Evolutionary conservation across 2,888 invertebrate genomes (phyloP).

Genomic region (Rapana venosa): DNA sequence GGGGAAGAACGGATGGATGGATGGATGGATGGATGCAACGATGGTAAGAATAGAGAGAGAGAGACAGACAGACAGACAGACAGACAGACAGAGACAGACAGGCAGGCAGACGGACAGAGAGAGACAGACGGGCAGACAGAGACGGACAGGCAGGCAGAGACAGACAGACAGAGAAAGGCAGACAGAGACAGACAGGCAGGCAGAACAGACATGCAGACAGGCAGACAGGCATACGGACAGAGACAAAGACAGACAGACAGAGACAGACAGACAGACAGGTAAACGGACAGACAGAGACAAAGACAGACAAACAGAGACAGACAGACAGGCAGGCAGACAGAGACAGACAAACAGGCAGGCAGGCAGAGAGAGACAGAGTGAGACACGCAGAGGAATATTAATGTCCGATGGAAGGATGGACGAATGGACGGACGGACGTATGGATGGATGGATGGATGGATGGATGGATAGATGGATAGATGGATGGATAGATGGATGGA

Average conservation of each 20-base stretch:
- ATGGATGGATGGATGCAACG: background rate
- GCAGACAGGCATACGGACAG: background rate
- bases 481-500: too few relatives aligned
- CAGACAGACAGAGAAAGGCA: too few relatives aligned
- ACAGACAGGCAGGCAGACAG: background rate
- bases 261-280: background rate
- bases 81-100: background rate
- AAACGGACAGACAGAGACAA: constrained; percentile 24
- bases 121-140: too few relatives aligned
- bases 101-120: background rate
- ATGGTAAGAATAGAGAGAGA: too few relatives aligned
- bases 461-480: too few relatives aligned
- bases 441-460: background rate
- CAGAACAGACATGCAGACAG: background rate
- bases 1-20: background rate
- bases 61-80: background rate
- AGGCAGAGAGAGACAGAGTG: constrained; percentile 27
- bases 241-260: too few relatives aligned
- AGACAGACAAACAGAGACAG: background rate
- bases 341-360: constrained; percentile 22
- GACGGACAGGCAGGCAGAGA: background rate
- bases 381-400: constrained; percentile 9
- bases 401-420: too few relatives aligned
- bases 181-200: background rate
- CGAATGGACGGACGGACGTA: background rate